Evolutionary conservation across 2,888 invertebrate genomes (phyloP), one percentile per base, ranked within the genome.

Genomic region (Hydroisotoma schaefferi): DNA sequence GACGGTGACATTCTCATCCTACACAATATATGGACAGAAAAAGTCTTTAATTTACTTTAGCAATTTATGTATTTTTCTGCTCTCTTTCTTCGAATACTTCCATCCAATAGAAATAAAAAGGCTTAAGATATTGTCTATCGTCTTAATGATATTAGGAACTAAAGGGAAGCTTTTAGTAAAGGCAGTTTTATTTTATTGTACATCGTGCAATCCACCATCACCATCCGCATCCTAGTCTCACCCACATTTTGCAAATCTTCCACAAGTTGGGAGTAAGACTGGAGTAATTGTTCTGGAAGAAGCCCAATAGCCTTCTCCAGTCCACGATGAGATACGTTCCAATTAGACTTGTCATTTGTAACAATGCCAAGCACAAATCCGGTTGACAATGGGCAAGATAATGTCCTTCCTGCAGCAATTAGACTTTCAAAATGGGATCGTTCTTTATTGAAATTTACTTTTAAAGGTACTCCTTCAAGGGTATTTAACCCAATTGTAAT

Each of bases 251-350:
- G 55, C 15, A 66, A 26, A 12, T 40, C 26, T 18, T 63, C 53
- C 22, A 66, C 27, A 15, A 62, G 47, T 15, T 55, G 10, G 52
- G 49, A 55, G 33, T 66, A 66, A 2, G 66, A 55, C 2, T 53
- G 49, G 2, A 55, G 37, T 23, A 63, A 55, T n/a, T 60, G 55
- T 10, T 58, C 61, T 1, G 37, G 22, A 12, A 59, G 60, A 28
- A 63, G 29, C 3, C 48, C 55, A 22, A 66, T 49, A 38, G 60
- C 47, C 22, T 53, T 33, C 15, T 52, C 29, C 43, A 66, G 57
- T 27, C 66, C 66, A 12, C 43, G 48, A 15, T 57, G 52, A 2
- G 66, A 66, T 29, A 66, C 59, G 47, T 63, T 61, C 66, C 66
- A 66, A 54, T 63, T 61, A 53, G 60, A 56, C 29, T 63, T 59